These are phyloP conservation scores for Andricus curvator DNA, from an alignment of 2,888 invertebrate genomes.

Conservation along the genomic window DNA sequence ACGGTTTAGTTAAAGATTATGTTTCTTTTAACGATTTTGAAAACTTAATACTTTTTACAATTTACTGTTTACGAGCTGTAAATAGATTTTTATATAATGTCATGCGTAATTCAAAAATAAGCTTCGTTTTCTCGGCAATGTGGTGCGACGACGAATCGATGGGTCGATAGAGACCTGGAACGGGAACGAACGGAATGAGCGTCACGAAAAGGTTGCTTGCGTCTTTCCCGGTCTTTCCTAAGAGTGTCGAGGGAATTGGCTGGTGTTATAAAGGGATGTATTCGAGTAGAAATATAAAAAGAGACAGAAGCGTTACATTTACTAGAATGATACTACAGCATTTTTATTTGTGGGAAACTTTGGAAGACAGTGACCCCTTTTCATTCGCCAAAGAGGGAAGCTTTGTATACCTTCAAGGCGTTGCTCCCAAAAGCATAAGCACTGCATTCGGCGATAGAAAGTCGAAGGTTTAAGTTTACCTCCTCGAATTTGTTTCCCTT, in stretches of 20 bases:
- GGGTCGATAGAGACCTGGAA: not conserved
- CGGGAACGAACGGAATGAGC: not conserved
- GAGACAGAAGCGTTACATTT: conserved; percentile 57
- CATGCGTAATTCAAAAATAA: conserved; percentile 14
- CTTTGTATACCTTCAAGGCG: conserved; percentile 55
- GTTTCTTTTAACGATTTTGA: no score
- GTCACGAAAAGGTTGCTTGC: conserved; percentile 35
- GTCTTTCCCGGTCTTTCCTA: conserved; percentile 9
- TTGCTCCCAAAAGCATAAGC: conserved; percentile 56
- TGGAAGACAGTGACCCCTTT: conserved; percentile 64
- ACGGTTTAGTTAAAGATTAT: no score
- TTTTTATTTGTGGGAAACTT: conserved; percentile 64
- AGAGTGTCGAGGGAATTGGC: conserved; percentile 35
- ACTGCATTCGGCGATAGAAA: conserved; percentile 62
- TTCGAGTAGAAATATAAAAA: conserved; percentile 13
- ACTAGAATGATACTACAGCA: conserved; percentile 60
- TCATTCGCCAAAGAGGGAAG: conserved; percentile 63
- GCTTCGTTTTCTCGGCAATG: not conserved
- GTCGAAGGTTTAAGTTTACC: conserved; percentile 60
- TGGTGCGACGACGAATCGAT: conserved; percentile 19
- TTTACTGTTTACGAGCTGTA: not conserved
- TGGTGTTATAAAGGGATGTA: conserved; percentile 21
- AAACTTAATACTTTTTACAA: no score
- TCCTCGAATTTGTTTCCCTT: not conserved
- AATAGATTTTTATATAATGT: not conserved